phyloP scores from a whole-genome alignment of 2,888 invertebrate species.

The Apodemia zela region DNA sequence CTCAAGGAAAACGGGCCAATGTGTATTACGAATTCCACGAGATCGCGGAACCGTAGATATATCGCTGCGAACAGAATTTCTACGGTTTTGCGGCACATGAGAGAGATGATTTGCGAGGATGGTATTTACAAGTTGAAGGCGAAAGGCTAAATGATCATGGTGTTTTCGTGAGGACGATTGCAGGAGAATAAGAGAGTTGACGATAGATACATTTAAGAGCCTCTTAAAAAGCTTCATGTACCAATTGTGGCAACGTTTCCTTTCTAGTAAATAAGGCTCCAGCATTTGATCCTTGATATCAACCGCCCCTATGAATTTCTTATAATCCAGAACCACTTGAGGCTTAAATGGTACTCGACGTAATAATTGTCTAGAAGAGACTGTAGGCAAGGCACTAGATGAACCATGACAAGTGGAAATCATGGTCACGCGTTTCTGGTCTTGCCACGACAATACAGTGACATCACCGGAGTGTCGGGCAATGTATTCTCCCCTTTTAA shows the following conservation, averaged over 20 bases:
- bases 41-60: background rate
- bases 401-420: constrained; percentile 14
- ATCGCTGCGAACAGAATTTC: background rate
- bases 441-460: background rate
- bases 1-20: background rate
- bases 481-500: background rate
- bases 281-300: constrained; percentile 23
- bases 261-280: constrained; percentile 27
- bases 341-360: background rate
- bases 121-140: background rate
- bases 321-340: background rate
- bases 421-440: background rate
- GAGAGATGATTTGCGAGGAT: background rate
- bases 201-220: constrained; percentile 17
- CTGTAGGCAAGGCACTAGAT: background rate
- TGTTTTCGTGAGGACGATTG: constrained; percentile 28
- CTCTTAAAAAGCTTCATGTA: constrained; percentile 30
- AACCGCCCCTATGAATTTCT: constrained; percentile 19
- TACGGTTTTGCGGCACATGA: constrained; percentile 4
- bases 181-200: constrained; percentile 19
- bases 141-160: constrained; percentile 10
- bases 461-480: background rate
- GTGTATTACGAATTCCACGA: background rate
- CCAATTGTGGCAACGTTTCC: constrained; percentile 29
- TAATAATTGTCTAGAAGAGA: background rate